A percentile compares a stretch with the other conserved stretches of the same genome.
phyloP scores from a whole-genome alignment of 2,113 vertebrate species.

The Albula goreensis region DNA sequence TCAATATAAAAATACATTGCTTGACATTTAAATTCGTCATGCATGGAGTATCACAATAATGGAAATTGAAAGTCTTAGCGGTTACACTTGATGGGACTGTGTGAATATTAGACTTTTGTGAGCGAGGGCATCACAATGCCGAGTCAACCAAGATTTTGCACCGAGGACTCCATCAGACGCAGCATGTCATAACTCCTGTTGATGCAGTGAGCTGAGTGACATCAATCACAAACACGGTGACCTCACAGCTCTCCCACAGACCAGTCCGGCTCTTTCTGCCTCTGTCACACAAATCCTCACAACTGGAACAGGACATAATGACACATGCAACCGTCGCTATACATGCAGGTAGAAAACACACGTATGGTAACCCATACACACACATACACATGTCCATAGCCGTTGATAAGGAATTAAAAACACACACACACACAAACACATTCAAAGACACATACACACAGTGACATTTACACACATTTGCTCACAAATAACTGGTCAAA shows the following conservation, averaged over 20 bases:
- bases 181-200: background rate
- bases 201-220: background rate
- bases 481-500: background rate
- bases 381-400: too few relatives aligned
- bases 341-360: too few relatives aligned
- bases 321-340: too few relatives aligned
- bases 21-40: slow-evolving; percentile 6
- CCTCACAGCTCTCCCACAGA: background rate
- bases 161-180: background rate
- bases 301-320: too few relatives aligned
- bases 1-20: slow-evolving; percentile 5
- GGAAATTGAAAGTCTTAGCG: background rate
- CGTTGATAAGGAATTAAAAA: too few relatives aligned
- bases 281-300: too few relatives aligned
- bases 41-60: slow-evolving; percentile 1
- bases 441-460: too few relatives aligned
- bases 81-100: background rate
- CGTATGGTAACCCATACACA: too few relatives aligned
- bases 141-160: background rate
- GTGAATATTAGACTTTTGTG: background rate
- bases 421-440: too few relatives aligned
- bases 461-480: background rate
- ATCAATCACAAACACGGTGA: background rate
- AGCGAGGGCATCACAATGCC: background rate
- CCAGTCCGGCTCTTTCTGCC: background rate